These are phyloP conservation scores for Hedya salicella DNA, from an alignment of 2,888 invertebrate species.

Conservation along the genomic window DNA sequence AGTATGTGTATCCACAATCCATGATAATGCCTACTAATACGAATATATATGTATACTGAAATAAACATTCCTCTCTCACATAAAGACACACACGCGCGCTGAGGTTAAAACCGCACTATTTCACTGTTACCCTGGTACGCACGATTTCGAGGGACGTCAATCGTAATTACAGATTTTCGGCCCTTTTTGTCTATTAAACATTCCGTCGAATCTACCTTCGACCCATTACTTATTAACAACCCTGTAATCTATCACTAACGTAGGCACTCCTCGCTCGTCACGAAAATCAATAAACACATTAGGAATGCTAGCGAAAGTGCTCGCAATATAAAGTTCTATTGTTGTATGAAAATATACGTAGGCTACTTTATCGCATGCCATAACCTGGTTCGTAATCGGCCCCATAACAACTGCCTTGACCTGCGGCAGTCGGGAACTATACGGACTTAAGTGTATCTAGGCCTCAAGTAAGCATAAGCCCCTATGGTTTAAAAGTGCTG, in stretches of 20 bases:
- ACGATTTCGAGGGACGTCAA: background rate
- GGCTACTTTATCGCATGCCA: conserved; percentile 45
- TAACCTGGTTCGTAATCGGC: conserved; percentile 41
- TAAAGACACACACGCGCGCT: too few relatives aligned
- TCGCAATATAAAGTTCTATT: conserved; percentile 19
- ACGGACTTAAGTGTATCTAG: background rate
- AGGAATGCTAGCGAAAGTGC: conserved; percentile 29
- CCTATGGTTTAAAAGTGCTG: background rate
- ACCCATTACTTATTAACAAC: background rate
- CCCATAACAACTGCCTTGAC: conserved; percentile 39
- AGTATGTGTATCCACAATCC: too few relatives aligned
- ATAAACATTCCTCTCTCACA: too few relatives aligned
- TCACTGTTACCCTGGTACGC: too few relatives aligned
- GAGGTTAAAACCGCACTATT: too few relatives aligned
- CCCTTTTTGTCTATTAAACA: background rate
- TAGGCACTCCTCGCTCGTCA: conserved; percentile 4
- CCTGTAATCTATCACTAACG: background rate
- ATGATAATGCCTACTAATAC: too few relatives aligned
- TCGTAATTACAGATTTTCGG: background rate
- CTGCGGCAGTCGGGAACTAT: background rate
- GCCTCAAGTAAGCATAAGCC: background rate
- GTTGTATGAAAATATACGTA: conserved; percentile 41
- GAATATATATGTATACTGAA: too few relatives aligned
- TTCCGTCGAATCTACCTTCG: background rate
- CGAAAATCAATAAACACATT: conserved; percentile 27